A percentile compares a stretch with the other conserved stretches of the same genome.
These are phyloP conservation scores for Salarias fasciatus DNA, from an alignment of 2,797 vertebrate species.

Conservation along the genomic window DNA sequence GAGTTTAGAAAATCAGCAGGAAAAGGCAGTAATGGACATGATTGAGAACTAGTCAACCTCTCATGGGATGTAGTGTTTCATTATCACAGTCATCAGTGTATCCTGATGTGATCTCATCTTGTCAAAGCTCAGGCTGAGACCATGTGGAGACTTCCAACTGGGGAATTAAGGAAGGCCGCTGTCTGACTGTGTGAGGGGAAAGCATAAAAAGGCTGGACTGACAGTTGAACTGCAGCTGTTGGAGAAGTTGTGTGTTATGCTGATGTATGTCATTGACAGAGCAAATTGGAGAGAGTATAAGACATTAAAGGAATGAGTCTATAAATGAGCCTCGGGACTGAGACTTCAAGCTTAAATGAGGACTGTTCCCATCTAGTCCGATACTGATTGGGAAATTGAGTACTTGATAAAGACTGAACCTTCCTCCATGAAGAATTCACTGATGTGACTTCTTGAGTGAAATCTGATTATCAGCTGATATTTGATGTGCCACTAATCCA, in stretches of 20 bases:
- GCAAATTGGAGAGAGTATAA: not conserved
- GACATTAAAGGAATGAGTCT: not conserved
- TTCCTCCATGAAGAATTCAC: not conserved
- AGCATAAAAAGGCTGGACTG: slow-evolving; percentile 16
- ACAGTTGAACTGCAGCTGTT: slow-evolving; percentile 6
- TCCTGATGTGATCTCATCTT: slow-evolving; percentile 53
- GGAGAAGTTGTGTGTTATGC: not conserved
- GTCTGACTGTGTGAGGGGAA: slow-evolving; percentile 34
- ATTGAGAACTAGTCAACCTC: slow-evolving; percentile 44
- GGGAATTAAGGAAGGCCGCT: slow-evolving; percentile 50
- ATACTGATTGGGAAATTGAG: not conserved
- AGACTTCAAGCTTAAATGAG: not conserved
- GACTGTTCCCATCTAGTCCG: not conserved
- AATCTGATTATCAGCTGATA: not conserved
- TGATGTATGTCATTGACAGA: not conserved
- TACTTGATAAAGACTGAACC: not conserved
- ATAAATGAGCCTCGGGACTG: not conserved
- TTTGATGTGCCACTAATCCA: not conserved
- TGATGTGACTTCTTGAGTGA: not conserved
- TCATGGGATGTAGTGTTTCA: slow-evolving; percentile 54
- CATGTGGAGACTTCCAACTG: slow-evolving; percentile 27
- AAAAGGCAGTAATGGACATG: slow-evolving; percentile 55
- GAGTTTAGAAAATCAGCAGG: slow-evolving; percentile 42
- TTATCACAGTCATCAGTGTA: slow-evolving; percentile 58
- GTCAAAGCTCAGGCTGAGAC: slow-evolving; percentile 23